phyloP scores from a whole-genome alignment of 2,888 invertebrate species.

The Nesidiocoris tenuis region DNA sequence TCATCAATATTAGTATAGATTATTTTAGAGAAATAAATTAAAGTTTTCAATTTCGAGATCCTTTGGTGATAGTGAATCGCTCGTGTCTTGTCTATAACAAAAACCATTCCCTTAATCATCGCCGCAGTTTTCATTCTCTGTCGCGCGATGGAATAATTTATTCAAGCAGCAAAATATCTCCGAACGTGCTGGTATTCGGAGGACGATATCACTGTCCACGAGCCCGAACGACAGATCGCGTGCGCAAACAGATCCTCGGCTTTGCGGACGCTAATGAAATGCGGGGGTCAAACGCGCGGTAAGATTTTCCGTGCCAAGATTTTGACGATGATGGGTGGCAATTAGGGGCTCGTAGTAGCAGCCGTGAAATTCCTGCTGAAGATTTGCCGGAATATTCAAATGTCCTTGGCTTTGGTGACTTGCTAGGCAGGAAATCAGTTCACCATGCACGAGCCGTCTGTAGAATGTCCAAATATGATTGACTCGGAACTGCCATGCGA shows the following conservation, averaged over 20 bases:
- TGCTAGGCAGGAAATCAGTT: background rate
- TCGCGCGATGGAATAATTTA: background rate
- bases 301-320: background rate
- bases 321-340: slow-evolving; percentile 26
- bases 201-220: background rate
- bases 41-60: too few species aligned
- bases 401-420: background rate
- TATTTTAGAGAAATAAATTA: too few species aligned
- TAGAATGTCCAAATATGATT: slow-evolving; percentile 14
- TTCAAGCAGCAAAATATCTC: background rate
- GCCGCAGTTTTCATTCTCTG: too few species aligned
- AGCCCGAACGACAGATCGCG: background rate
- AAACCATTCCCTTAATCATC: too few species aligned
- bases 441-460: slow-evolving; percentile 16
- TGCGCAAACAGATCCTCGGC: background rate
- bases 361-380: background rate
- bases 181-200: background rate
- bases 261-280: slow-evolving; percentile 6
- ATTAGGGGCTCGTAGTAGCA: slow-evolving; percentile 3
- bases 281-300: slow-evolving; percentile 7
- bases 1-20: too few species aligned
- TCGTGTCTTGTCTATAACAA: too few species aligned
- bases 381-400: slow-evolving; percentile 21
- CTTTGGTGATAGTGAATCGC: too few species aligned
- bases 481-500: background rate